Evolutionary conservation across 2,888 invertebrate species (phyloP), one percentile per base, ranked within the genome.

Genomic region (Tetanocera ferruginea): DNA sequence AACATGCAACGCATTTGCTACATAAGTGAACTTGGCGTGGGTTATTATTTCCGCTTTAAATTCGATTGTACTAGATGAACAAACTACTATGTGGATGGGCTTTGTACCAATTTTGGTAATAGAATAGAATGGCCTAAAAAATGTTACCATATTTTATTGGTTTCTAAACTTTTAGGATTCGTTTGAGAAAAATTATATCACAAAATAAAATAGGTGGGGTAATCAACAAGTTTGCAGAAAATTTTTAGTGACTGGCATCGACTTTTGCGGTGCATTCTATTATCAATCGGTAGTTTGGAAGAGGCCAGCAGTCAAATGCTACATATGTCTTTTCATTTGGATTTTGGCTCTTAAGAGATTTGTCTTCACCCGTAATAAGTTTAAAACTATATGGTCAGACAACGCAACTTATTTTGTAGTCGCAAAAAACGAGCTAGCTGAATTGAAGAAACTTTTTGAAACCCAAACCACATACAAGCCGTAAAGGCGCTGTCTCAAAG

Each of bases 361-460:
- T 43, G 66, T 78, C 5, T 52, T 17, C 17, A 51, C 8, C 6
- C 52, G 71, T 19, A 52, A 52, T 8, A 71, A 28, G 52, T 28
- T 55, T n/a, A 71, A 52, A 51, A 52, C 51, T 28, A 80, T 78
- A 23, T 80, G 78, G 78, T 80, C 80, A 5, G 78, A 78, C 37
- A 80, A 78, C 34, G 79, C 77, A 1, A 79, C 79, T 1, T 79
- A 79, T 34, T 80, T 79, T 75, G 78, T 78, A 14, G 76, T 78
- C 0, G 70, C 78, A 25, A 64, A 76, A 76, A 76, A 77, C 17
- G 55, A 78, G 49, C 37, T 80, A 23, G 52, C 37, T 9, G 69
- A 69, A 49, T 49, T 49, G 28, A 49, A 25, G 9, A 23, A 43
- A 28, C 43, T 37, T n/a, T 69, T 49, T 43, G 14, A 19, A 23